Evolutionary conservation across 1,140 invertebrate species (phyloP), one percentile per base, ranked within the genome.

Genomic region (Megalonaias nervosa): DNA sequence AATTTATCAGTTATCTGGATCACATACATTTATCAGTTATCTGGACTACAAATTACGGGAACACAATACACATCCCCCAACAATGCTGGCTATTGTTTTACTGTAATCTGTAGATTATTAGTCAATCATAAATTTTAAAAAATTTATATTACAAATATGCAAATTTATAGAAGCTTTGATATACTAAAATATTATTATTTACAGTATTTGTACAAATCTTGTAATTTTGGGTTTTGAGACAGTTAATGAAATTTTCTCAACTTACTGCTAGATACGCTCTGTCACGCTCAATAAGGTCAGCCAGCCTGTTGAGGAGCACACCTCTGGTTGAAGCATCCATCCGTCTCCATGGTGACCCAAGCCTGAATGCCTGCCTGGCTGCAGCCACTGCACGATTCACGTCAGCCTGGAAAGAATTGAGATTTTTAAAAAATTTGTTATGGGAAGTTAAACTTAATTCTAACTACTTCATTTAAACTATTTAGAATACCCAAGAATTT

Each of bases 291-390:
- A 98, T 93, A 5, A 97, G 90, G 81, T 94, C 94, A 65, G 95
- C 95, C 48, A 98, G 92, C 92, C 93, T 87, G 62, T 96, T 93
- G 21, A 99, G 87, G 0, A 99, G 92, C 26, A 91, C 80, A 2
- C 97, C 97, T 62, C 97, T 92, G 19, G 95, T 88, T 0, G 96
- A 96, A 14, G 97, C 97, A 91, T 99, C 96, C 95, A 97, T 97
- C 0, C 93, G 94, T 85, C 97, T 92, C 97, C 97, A 99, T 90
- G 94, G 93, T 15, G 96, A 97, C 12, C 92, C 92, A 23, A 91
- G 76, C 64, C 85, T 84, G 78, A 92, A 92, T 1, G 92, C 92
- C 75, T 94, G 91, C 70, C 92, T 93, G 0, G 97, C 97, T 21
- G 97, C 97, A 79, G 94, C 89, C 0, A 99, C 97, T 16, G 97